phyloP scores from a whole-genome alignment of 2,113 vertebrate genomes.

The Columbina picui region DNA sequence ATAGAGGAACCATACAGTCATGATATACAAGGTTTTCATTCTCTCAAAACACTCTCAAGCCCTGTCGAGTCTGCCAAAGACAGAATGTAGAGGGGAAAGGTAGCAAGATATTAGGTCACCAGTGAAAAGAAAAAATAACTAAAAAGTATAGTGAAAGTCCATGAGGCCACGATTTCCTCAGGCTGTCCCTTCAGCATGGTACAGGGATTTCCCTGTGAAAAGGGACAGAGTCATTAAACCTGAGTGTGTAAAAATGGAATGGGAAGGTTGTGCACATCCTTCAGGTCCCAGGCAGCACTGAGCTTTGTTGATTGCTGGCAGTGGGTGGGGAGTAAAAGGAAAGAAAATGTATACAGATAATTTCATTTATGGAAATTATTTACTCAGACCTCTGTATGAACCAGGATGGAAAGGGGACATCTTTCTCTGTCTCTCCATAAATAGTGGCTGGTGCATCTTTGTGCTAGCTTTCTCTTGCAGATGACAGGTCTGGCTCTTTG shows the following conservation, averaged over 20 bases:
- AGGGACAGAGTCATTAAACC: fast-evolving
- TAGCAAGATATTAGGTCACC: not conserved
- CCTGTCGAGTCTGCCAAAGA: not conserved
- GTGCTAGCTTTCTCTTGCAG: not conserved
- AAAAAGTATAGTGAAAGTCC: not conserved
- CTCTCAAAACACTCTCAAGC: not conserved
- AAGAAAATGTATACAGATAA: not conserved
- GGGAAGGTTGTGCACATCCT: not conserved
- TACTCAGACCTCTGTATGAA: not conserved
- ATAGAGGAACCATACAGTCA: not conserved
- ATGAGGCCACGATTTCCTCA: not conserved
- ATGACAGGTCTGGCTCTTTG: not conserved
- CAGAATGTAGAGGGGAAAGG: not conserved
- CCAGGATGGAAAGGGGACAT: not conserved
- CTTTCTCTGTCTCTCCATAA: not conserved
- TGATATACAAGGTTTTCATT: not conserved
- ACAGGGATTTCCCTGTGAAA: not conserved
- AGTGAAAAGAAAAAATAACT: not conserved
- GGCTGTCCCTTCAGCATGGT: not conserved
- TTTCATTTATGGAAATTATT: not conserved
- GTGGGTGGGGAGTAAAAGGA: not conserved
- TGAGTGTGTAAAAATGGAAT: not conserved
- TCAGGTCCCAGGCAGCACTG: not conserved
- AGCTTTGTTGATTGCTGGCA: not conserved
- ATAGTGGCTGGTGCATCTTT: not conserved